Percentiles rank a stretch among this genome's conserved stretches.
These are phyloP conservation scores for Muscicapa comitata DNA, from an alignment of 2,797 vertebrate species.

Conservation along the genomic window DNA sequence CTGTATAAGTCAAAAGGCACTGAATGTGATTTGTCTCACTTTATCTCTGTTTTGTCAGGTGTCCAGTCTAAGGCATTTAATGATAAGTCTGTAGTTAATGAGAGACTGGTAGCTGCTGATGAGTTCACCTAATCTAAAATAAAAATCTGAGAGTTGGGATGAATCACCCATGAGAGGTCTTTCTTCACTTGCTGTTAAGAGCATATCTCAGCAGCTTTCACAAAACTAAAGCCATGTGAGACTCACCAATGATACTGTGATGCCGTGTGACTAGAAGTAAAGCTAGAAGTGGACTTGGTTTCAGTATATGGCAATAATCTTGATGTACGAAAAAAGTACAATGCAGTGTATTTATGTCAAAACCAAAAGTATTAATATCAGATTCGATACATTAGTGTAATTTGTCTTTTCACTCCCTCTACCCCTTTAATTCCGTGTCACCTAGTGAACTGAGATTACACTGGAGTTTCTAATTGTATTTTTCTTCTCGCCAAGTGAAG, in stretches of 20 bases:
- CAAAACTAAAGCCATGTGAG: not conserved
- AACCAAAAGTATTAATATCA: not conserved
- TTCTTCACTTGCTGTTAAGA: not conserved
- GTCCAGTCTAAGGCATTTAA: not conserved
- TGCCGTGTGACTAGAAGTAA: not conserved
- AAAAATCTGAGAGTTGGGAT: not conserved
- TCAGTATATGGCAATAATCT: not conserved
- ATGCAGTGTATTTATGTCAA: not conserved
- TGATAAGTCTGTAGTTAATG: not conserved
- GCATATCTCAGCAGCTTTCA: not conserved
- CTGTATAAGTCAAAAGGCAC: not conserved
- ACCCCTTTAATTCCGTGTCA: not conserved
- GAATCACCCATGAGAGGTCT: not conserved
- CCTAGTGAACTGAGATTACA: not conserved
- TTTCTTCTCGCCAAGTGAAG: not conserved
- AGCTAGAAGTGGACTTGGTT: not conserved
- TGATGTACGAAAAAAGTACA: accelerated
- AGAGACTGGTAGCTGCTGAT: not conserved
- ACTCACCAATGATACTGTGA: not conserved
- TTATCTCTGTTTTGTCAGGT: not conserved
- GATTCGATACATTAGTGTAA: not conserved
- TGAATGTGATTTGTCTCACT: not conserved
- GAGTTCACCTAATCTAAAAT: not conserved
- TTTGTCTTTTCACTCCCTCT: not conserved
- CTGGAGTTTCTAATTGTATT: not conserved